These are phyloP conservation scores for Thamnophis elegans DNA, from an alignment of 2,797 vertebrate genomes.

Conservation along the genomic window DNA sequence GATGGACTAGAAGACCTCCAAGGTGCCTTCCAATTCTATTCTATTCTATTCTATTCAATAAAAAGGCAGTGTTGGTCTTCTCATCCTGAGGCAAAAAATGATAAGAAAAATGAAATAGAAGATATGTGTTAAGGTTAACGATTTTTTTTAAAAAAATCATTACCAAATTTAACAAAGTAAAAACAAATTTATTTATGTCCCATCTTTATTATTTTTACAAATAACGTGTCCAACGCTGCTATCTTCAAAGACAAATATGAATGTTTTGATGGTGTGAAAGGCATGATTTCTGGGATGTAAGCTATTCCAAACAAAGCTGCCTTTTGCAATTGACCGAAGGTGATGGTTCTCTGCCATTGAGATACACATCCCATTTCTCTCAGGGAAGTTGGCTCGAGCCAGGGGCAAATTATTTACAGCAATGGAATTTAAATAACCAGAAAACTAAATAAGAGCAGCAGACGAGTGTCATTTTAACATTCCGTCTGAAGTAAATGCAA, in stretches of 20 bases:
- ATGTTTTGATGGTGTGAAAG: neutral
- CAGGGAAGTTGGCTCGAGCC: neutral
- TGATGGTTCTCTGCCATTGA: neutral
- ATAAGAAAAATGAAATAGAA: neutral
- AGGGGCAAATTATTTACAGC: neutral
- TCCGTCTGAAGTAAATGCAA: neutral
- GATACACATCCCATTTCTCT: neutral
- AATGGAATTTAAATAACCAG: neutral
- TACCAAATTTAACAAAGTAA: neutral
- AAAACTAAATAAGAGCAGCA: neutral
- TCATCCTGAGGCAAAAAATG: neutral
- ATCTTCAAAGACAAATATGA: neutral
- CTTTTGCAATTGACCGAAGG: neutral
- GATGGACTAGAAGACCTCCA: too few relatives aligned
- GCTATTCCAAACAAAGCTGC: neutral
- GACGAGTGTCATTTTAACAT: neutral
- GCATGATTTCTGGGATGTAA: neutral
- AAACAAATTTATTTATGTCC: neutral
- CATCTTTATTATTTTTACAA: neutral
- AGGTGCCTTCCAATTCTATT: too few relatives aligned
- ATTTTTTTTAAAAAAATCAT: neutral
- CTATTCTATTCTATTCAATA: too few relatives aligned
- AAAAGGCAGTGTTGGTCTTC: neutral
- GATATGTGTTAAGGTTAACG: neutral
- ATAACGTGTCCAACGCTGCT: neutral